Base-by-base conservation (phyloP, 2,888 invertebrate species). In the Melangyna quadrimaculata region DNA sequence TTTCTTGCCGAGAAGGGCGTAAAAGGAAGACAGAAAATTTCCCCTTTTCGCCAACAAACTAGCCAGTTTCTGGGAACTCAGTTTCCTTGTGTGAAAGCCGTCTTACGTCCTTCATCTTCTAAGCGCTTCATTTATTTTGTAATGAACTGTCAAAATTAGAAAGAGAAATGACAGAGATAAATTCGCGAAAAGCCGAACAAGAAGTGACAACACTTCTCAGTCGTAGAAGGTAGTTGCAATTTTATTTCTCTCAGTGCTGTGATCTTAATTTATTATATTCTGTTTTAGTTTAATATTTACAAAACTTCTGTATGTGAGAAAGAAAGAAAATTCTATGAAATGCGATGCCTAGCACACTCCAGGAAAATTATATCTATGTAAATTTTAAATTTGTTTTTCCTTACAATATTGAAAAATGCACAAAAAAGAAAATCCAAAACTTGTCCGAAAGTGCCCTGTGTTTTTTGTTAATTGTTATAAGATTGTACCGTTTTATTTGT, bases 281-380 rank as follows among this genome's bases (percentile, higher is more conserved):
- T 59, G 17, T 51, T 37, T 22, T 55, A 14, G 24, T n/a, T 61
- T 48, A 8, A 27, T 55, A 40, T 51, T 63, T 40, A 3, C 27
- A 55, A 17, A 17, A n/a, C 1, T 51, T 53, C 40, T 29, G 12
- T 22, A 24, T 55, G 22, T 27, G 19, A 29, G 3, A 55, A 55
- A n/a, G n/a, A 19, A 63, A 14, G 14, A 1, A 27, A 17, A 32
- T 3, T 63, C 22, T 55, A n/a, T 17, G 65, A 67, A 78, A 78
- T 72, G 65, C 57, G 63, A 65, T 65, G 48, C 29, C 35, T 37
- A 55, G 55, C 72, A 29, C 48, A 45, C 55, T 57, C 29, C 32
- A 63, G 74, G 65, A 67, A 59, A 35, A 43, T 51, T 19, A 22
- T 57, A 40, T 32, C 29, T 37, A 67, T 59, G 65, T 72, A 78